phyloP scores from a whole-genome alignment of 1,140 invertebrate species.

The Nylanderia fulva region DNA sequence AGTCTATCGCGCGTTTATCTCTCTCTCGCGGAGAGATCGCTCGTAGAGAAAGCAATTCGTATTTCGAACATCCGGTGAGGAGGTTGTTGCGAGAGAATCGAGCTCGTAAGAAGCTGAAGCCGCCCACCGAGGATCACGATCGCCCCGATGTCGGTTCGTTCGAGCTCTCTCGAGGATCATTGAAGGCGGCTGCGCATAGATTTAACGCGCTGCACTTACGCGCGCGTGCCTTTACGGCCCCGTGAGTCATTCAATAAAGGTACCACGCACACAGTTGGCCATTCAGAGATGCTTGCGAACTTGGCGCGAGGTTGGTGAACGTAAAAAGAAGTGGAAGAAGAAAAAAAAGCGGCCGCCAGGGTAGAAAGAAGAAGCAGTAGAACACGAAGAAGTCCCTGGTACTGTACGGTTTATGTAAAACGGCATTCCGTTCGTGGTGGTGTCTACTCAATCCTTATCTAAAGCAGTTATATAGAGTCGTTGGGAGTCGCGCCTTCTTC shows the following conservation, averaged over 20 bases:
- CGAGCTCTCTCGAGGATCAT: background rate
- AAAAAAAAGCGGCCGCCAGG: background rate
- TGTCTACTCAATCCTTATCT: constrained; percentile 81
- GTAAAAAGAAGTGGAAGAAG: background rate
- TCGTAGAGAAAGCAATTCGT: constrained; percentile 1
- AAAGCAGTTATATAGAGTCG: constrained; percentile 79
- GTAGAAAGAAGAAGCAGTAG: constrained; percentile 19
- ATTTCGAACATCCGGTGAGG: background rate
- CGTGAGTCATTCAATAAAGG: constrained; percentile 73
- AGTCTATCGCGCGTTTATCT: constrained; percentile 6
- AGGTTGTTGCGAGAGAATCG: background rate
- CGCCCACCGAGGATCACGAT: constrained; percentile 24
- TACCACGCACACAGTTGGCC: constrained; percentile 19
- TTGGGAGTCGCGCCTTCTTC: constrained; percentile 78
- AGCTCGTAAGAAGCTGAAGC: constrained; percentile 14
- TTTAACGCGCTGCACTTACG: constrained; percentile 66
- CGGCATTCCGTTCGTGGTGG: constrained; percentile 76
- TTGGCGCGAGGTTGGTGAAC: background rate
- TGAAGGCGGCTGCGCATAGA: constrained; percentile 21
- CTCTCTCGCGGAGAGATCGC: background rate
- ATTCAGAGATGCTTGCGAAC: constrained; percentile 54
- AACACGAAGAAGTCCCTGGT: constrained; percentile 56
- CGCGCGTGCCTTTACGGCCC: constrained; percentile 56
- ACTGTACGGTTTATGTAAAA: constrained; percentile 76
- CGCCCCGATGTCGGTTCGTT: constrained; percentile 15